These are phyloP conservation scores for Gasteruption jaculator DNA, from an alignment of 2,888 invertebrate genomes.

Conservation along the genomic window DNA sequence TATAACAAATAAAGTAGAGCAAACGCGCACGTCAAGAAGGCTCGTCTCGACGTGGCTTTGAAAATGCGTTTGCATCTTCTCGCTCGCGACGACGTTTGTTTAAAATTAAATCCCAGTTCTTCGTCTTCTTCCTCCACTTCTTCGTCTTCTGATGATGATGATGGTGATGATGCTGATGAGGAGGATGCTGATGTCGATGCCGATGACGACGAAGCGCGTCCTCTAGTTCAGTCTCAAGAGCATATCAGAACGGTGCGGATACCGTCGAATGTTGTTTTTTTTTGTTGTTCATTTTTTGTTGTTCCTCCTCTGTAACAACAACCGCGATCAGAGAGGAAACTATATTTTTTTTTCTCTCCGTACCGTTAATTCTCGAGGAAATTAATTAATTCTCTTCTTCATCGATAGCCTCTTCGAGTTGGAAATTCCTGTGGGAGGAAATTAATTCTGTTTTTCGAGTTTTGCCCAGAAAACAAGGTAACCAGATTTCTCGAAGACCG, in stretches of 20 bases:
- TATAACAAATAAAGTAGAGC: too few species aligned
- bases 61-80: too few species aligned
- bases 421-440: too few species aligned
- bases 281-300: conserved; percentile 13
- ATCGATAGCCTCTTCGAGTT: too few species aligned
- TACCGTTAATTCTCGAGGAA: neutral
- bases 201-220: conserved; percentile 43
- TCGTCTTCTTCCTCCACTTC: conserved; percentile 26
- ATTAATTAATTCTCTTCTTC: too few species aligned
- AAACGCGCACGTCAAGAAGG: too few species aligned
- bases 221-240: conserved; percentile 52
- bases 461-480: too few species aligned
- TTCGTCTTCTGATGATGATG: conserved; percentile 9
- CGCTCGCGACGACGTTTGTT: conserved; percentile 28
- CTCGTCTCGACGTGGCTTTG: conserved; percentile 38
- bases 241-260: conserved; percentile 43
- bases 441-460: too few species aligned
- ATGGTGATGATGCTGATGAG: conserved; percentile 32
- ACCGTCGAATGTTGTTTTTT: conserved; percentile 23
- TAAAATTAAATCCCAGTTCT: conserved; percentile 48
- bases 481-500: too few species aligned
- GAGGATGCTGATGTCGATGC: conserved; percentile 32
- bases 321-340: neutral
- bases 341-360: neutral
- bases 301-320: conserved; percentile 2